Conservation (phyloP, 2,888 invertebrate genomes). For the Limnephilus auricula region DNA sequence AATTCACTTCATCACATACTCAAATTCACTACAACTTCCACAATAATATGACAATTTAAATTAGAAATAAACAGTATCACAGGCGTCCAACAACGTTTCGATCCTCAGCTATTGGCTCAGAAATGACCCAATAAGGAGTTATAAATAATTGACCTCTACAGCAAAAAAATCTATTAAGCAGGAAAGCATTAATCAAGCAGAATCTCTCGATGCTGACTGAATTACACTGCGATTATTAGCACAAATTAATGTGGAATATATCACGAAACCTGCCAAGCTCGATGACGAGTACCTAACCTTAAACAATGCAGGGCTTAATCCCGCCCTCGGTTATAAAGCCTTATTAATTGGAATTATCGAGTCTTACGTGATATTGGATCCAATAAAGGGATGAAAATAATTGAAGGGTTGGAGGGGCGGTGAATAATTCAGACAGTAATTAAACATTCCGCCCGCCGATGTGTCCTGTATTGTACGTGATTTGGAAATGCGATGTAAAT, state of each 20-base stretch:
- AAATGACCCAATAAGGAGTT: not conserved
- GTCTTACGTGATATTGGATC: not conserved
- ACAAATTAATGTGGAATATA: not conserved
- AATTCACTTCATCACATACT: too few species aligned
- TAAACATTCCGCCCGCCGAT: slow-evolving; percentile 32
- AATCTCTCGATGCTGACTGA: not conserved
- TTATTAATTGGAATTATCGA: slow-evolving; percentile 35
- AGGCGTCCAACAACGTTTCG: too few species aligned
- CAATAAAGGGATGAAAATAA: slow-evolving; percentile 5
- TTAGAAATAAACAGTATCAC: too few species aligned
- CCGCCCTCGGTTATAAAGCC: not conserved
- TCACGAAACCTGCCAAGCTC: not conserved
- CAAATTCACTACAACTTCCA: too few species aligned
- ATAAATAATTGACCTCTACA: not conserved
- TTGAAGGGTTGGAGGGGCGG: not conserved
- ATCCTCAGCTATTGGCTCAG: too few species aligned
- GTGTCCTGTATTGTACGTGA: slow-evolving; percentile 11
- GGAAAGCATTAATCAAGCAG: not conserved
- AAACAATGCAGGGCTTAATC: slow-evolving; percentile 19
- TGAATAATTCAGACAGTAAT: slow-evolving; percentile 28
- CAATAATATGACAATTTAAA: too few species aligned
- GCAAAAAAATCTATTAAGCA: not conserved
- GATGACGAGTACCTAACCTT: not conserved
- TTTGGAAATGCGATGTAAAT: slow-evolving; percentile 23
- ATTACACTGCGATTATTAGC: not conserved